Conservation (phyloP, 1,140 invertebrate genomes). For the Tribolium castaneum region DNA sequence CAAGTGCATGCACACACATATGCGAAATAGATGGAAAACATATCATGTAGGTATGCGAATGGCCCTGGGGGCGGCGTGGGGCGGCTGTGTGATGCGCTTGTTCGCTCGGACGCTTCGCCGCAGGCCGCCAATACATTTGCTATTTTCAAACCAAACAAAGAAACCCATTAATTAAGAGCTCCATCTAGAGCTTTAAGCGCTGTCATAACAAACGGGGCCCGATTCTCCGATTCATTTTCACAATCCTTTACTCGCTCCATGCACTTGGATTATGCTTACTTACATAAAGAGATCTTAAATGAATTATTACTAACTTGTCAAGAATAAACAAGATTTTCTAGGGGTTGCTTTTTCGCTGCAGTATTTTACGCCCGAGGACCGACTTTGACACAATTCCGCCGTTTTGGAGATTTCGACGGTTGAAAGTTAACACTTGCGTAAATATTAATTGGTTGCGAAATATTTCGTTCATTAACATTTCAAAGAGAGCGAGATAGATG, state of each 20-base stretch:
- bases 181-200: constrained; percentile 53
- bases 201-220: constrained; percentile 53
- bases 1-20: constrained; percentile 7
- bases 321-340: constrained; percentile 16
- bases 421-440: neutral
- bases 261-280: constrained; percentile 26
- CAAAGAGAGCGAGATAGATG: neutral
- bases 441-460: neutral
- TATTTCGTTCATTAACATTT: neutral
- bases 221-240: constrained; percentile 45
- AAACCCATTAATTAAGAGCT: constrained; percentile 58
- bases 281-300: constrained; percentile 3
- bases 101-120: constrained; percentile 53
- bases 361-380: neutral
- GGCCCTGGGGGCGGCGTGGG: constrained; percentile 5
- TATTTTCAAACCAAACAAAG: constrained; percentile 58
- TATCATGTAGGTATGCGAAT: constrained; percentile 28
- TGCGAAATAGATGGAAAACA: constrained; percentile 4
- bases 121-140: constrained; percentile 52
- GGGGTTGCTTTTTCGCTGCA: neutral
- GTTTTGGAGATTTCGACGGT: neutral
- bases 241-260: constrained; percentile 37
- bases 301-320: constrained; percentile 1
- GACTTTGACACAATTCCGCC: neutral
- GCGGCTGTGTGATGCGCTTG: constrained; percentile 47